Evolutionary conservation across 2,888 invertebrate species (phyloP).

Genomic region (Dione juno): DNA sequence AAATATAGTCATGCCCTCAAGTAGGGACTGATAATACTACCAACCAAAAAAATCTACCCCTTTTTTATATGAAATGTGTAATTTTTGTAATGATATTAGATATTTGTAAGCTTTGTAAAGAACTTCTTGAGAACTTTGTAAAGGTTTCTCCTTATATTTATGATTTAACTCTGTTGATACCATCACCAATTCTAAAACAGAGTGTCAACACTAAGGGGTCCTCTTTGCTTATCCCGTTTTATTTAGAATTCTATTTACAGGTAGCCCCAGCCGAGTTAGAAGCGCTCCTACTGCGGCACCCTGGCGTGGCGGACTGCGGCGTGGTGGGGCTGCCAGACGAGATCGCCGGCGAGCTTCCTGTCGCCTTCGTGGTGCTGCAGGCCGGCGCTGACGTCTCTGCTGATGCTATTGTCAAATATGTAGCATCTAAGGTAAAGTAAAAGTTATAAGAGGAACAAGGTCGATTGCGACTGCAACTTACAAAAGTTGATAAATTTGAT

Average conservation of each 20-base stretch:
- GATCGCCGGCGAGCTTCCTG: conserved; percentile 88
- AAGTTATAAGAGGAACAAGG: too few relatives aligned
- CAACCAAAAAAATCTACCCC: background rate
- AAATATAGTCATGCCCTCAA: too few relatives aligned
- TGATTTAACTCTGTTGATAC: too few relatives aligned
- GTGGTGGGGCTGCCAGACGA: conserved; percentile 91
- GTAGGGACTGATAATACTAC: too few relatives aligned
- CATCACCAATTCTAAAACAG: too few relatives aligned
- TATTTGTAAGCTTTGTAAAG: too few relatives aligned
- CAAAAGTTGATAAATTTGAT: too few relatives aligned
- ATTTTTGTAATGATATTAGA: background rate
- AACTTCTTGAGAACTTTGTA: too few relatives aligned
- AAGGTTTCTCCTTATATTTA: too few relatives aligned
- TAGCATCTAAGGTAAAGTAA: conserved; percentile 69
- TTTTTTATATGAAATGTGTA: background rate
- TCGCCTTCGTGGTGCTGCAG: conserved; percentile 89
- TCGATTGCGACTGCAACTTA: too few relatives aligned
- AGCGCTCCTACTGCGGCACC: conserved; percentile 88
- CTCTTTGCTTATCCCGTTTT: too few relatives aligned
- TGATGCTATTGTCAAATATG: conserved; percentile 81
- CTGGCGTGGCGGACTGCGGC: conserved; percentile 89
- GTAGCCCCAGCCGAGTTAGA: conserved; percentile 95
- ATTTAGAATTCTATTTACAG: conserved; percentile 57
- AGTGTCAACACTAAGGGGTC: too few relatives aligned
- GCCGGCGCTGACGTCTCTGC: conserved; percentile 76